Evolutionary conservation across 1,140 invertebrate genomes (phyloP).

Genomic region (Pararge aegeria): DNA sequence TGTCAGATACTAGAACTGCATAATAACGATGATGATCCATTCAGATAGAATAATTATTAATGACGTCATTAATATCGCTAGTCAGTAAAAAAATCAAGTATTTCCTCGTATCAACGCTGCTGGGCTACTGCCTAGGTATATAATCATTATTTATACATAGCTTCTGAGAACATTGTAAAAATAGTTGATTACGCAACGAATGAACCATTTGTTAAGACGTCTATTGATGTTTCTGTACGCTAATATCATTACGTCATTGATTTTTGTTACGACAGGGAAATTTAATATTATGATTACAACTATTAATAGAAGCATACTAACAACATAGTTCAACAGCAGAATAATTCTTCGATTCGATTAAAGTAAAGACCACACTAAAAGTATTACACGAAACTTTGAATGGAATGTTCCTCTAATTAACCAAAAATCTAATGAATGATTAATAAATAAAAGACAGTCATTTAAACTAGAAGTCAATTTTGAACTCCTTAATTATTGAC

Average conservation of each 20-base stretch:
- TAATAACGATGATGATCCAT: conserved; percentile 19
- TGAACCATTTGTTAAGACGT: conserved; percentile 38
- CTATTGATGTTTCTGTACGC: conserved; percentile 38
- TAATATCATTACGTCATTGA: conserved; percentile 23
- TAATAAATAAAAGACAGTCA: no score
- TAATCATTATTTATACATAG: conserved; percentile 54
- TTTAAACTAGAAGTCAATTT: no score
- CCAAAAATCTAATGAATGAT: no score
- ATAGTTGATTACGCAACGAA: conserved; percentile 57
- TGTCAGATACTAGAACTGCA: conserved; percentile 21
- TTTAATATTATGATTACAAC: background rate
- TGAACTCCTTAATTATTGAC: no score
- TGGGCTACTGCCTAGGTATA: conserved; percentile 46
- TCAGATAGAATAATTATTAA: conserved; percentile 42
- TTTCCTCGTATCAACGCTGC: conserved; percentile 43
- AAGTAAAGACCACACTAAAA: no score
- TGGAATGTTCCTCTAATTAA: no score
- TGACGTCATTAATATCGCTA: conserved; percentile 55
- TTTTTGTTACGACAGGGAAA: background rate
- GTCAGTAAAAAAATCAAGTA: conserved; percentile 45
- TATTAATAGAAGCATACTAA: no score
- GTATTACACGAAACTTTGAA: no score
- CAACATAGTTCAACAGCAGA: no score
- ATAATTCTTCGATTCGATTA: no score
- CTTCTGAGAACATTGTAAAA: conserved; percentile 53